Evolutionary conservation across 2,797 vertebrate species (phyloP), one percentile per base, ranked within the genome.

Genomic region (Thalassophryne amazonica): DNA sequence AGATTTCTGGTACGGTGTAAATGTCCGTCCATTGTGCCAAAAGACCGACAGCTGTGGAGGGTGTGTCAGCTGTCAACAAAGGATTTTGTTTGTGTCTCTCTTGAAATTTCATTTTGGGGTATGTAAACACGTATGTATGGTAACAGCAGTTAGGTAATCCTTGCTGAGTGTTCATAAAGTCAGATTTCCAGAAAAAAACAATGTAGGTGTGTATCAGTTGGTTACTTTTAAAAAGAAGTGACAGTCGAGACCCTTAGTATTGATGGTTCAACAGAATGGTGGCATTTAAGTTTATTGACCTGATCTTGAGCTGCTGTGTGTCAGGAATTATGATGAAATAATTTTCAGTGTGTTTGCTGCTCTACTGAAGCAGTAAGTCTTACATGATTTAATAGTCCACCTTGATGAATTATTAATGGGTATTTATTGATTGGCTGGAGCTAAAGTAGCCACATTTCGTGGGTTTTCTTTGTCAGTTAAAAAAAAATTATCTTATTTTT

Each of bases 11-110:
- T 48, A 24, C 33, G 43, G 12, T 9, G 15, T 52, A 30, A 55
- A 63, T 41, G n/a, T 73, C 62, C 62, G 58, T 38, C 69, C 58
- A 68, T 82, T 87, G 82, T 81, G 63, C 54, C 42, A 59, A 49
- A 48, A 66, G 45, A 77, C 46, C 18, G 48, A 48, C 52, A 60
- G 66, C 54, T 15, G 61, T 37, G 32, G 75, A 85, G 86, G 87
- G 86, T 70, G 83, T 86, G 86, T 86, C 85, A 80, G 73, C 28
- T 50, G 33, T 62, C 69, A 76, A 85, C 83, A 87, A 87, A 86
- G 73, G 76, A 70, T 81, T 71, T 63, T 21, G 42, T 18, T 15
- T 36, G 28, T 30, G n/a, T 30, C 7, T 54, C 20, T 37, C n/a
- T n/a, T n/a, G n/a, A n/a, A n/a, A n/a, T n/a, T n/a, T n/a, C n/a